Evolutionary conservation across 2,797 vertebrate species (phyloP).

Genomic region (Apogon hyalosoma): DNA sequence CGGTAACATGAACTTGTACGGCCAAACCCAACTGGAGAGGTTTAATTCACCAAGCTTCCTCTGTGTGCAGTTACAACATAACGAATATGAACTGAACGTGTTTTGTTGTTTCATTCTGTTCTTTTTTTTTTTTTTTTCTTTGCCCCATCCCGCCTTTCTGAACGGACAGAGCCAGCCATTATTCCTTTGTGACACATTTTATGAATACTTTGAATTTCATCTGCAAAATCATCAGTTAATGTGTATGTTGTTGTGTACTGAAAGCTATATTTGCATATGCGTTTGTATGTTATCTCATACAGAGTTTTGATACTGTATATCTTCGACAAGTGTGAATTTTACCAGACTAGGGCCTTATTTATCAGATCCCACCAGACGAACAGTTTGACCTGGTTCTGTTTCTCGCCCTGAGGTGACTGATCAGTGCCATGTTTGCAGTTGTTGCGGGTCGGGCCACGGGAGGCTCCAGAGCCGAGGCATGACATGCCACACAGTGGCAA

Average conservation of each 20-base stretch:
- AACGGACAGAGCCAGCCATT: conserved; percentile 68
- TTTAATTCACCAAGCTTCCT: conserved; percentile 65
- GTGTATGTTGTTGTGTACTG: conserved; percentile 69
- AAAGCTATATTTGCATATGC: conserved; percentile 76
- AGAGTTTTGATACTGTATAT: conserved; percentile 76
- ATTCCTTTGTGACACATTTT: conserved; percentile 69
- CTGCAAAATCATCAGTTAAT: conserved; percentile 67
- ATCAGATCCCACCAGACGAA: conserved; percentile 36
- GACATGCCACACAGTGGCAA: conserved; percentile 15
- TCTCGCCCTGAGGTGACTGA: conserved; percentile 22
- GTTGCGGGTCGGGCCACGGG: conserved; percentile 18
- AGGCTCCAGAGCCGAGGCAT: conserved; percentile 31
- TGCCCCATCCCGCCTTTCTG: conserved; percentile 42
- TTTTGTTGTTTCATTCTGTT: conserved; percentile 33
- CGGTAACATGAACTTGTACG: conserved; percentile 64
- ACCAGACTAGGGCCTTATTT: conserved; percentile 62
- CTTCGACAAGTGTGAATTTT: conserved; percentile 65
- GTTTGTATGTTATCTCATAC: conserved; percentile 72
- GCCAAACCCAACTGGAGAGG: conserved; percentile 64
- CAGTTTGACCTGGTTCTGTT: conserved; percentile 38
- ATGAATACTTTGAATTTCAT: conserved; percentile 70
- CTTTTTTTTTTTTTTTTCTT: conserved; percentile 22
- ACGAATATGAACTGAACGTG: conserved; percentile 67
- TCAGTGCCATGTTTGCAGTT: conserved; percentile 37
- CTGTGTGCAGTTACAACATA: conserved; percentile 64